Conservation (phyloP, 2,888 invertebrate species). For the Thelaira solivaga region DNA sequence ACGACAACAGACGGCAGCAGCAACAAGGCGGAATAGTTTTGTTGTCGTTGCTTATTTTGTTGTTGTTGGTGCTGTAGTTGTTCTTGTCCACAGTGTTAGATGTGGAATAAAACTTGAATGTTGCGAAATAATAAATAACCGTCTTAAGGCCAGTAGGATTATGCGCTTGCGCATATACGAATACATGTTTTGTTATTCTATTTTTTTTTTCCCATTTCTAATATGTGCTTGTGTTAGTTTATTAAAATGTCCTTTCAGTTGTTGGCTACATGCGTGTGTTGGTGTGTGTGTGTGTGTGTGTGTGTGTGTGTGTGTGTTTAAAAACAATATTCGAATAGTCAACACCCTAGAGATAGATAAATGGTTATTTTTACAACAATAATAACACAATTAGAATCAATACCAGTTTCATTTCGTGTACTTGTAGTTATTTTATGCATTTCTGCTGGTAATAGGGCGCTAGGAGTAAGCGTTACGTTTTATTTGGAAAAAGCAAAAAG, state of each 20-base stretch:
- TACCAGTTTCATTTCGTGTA: not conserved
- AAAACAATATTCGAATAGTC: not conserved
- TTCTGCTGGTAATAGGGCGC: conserved; percentile 5
- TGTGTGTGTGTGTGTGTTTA: not conserved
- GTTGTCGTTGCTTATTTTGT: conserved; percentile 24
- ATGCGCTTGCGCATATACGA: conserved; percentile 54
- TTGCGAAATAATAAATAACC: conserved; percentile 41
- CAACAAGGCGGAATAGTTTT: conserved; percentile 49
- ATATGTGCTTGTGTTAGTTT: not conserved
- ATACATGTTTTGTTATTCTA: conserved; percentile 22
- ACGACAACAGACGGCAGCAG: conserved; percentile 52
- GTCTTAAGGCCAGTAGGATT: conserved; percentile 44
- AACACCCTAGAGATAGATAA: not conserved
- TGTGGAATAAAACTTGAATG: conserved; percentile 20
- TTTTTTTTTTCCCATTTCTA: conserved; percentile 4
- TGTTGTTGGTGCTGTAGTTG: too few relatives aligned
- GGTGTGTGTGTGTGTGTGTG: not conserved
- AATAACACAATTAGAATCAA: conserved; percentile 22
- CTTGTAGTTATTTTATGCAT: conserved; percentile 12
- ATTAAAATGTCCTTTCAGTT: not conserved
- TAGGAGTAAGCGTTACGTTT: conserved; percentile 14
- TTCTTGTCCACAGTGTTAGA: conserved; percentile 18
- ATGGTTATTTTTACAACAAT: conserved; percentile 27
- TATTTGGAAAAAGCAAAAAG: not conserved
- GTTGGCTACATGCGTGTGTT: not conserved